phyloP scores from a whole-genome alignment of 2,797 vertebrate genomes.

The Cheirogaleus major region DNA sequence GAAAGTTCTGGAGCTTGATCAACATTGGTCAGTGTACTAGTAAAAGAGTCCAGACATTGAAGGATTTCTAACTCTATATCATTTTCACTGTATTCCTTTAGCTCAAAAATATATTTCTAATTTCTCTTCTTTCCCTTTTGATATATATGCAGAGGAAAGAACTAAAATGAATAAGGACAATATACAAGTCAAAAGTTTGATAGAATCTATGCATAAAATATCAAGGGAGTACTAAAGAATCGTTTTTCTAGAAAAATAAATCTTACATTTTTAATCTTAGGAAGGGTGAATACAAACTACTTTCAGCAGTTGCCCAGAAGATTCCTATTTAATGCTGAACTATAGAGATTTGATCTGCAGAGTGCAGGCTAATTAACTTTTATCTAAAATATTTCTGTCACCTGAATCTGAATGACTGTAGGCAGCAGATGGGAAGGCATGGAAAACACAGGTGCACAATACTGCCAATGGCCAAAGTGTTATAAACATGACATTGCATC shows the following conservation, averaged over 20 bases:
- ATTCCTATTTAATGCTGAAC: constrained; percentile 56
- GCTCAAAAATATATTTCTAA: constrained; percentile 4
- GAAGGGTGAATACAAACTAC: background rate
- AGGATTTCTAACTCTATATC: background rate
- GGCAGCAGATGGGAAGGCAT: constrained; percentile 71
- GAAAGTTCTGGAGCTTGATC: background rate
- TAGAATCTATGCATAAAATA: constrained; percentile 48
- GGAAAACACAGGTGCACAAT: constrained; percentile 53
- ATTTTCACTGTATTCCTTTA: constrained; percentile 6
- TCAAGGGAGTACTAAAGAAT: background rate
- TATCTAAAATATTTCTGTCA: constrained; percentile 71
- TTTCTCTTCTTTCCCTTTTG: background rate
- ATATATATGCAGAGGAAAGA: constrained; percentile 2
- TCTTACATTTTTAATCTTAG: constrained; percentile 51
- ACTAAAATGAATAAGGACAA: background rate
- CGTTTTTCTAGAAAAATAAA: constrained; percentile 52
- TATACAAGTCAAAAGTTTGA: constrained; percentile 33
- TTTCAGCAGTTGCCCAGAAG: constrained; percentile 49
- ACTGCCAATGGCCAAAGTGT: constrained; percentile 60
- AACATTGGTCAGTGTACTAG: background rate
- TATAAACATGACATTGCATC: constrained; percentile 72
- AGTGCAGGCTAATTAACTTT: constrained; percentile 81
- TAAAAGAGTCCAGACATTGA: background rate
- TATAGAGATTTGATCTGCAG: constrained; percentile 70
- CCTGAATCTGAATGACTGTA: constrained; percentile 73